These are phyloP conservation scores for Symphodus melops DNA, from an alignment of 2,113 vertebrate genomes.

Conservation along the genomic window DNA sequence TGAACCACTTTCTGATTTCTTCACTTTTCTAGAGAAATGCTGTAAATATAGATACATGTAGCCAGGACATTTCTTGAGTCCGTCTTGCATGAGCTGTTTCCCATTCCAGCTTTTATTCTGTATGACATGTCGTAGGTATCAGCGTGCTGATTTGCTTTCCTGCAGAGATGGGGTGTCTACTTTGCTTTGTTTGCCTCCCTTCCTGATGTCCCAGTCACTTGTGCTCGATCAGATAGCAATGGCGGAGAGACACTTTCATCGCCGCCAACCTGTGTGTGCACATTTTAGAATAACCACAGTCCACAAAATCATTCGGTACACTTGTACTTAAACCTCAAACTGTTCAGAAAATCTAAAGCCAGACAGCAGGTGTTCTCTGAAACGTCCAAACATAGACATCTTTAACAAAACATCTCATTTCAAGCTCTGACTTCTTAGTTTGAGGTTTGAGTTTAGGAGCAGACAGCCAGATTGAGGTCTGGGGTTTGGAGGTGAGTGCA, in stretches of 20 bases:
- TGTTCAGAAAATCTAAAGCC: constrained; percentile 7
- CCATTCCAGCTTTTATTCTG: constrained; percentile 57
- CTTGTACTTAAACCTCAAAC: constrained; percentile 37
- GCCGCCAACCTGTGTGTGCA: constrained; percentile 44
- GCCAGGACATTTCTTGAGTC: constrained; percentile 33
- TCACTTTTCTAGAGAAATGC: constrained; percentile 37
- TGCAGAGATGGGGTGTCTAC: constrained; percentile 61
- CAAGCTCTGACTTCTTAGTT: constrained; percentile 16
- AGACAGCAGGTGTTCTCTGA: constrained; percentile 35
- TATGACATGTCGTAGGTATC: constrained; percentile 61
- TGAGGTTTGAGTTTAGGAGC: constrained; percentile 56
- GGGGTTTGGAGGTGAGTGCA: constrained; percentile 76
- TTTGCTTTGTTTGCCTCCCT: constrained; percentile 65
- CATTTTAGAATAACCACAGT: constrained; percentile 23
- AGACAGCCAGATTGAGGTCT: constrained; percentile 69
- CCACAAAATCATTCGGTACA: constrained; percentile 42
- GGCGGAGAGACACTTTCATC: constrained; percentile 65
- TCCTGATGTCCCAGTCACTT: constrained; percentile 70
- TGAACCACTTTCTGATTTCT: constrained; percentile 39
- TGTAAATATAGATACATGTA: constrained; percentile 43
- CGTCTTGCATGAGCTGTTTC: constrained; percentile 44
- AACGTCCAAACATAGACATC: constrained; percentile 31
- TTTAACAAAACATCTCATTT: constrained; percentile 50
- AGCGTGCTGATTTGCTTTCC: constrained; percentile 58
- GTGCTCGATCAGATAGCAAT: constrained; percentile 55